Evolutionary conservation across 2,888 invertebrate species (phyloP).

Genomic region (Plusia festucae): DNA sequence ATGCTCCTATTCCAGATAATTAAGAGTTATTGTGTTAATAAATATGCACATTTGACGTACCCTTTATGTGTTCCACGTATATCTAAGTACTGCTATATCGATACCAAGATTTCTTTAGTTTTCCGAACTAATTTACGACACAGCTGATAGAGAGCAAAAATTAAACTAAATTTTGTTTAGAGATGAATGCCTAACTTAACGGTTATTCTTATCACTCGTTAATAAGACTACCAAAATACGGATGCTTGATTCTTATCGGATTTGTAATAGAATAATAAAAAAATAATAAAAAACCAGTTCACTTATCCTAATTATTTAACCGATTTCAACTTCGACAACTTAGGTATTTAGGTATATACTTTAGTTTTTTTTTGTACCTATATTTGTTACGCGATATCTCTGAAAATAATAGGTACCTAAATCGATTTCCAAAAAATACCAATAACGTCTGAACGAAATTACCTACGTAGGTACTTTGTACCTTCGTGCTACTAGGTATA

Average conservation of each 20-base stretch:
- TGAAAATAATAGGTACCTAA: too few species aligned
- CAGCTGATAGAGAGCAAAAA: not conserved
- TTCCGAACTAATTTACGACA: not conserved
- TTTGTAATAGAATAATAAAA: conserved; percentile 3
- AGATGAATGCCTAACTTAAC: not conserved
- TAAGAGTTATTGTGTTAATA: too few species aligned
- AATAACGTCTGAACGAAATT: too few species aligned
- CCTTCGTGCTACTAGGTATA: too few species aligned
- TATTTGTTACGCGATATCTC: too few species aligned
- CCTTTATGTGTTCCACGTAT: not conserved
- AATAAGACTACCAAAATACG: not conserved
- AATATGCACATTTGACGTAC: not conserved
- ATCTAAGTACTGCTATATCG: not conserved
- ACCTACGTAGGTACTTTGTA: too few species aligned
- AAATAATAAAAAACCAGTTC: not conserved
- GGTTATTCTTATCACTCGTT: conserved; percentile 3
- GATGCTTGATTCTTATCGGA: not conserved
- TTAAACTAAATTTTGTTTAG: not conserved
- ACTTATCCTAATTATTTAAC: not conserved
- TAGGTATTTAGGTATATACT: too few species aligned
- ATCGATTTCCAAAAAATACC: too few species aligned
- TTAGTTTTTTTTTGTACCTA: too few species aligned
- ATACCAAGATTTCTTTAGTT: not conserved
- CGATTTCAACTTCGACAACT: too few species aligned
- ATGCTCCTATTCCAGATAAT: too few species aligned